Evolutionary conservation across 1,140 invertebrate species (phyloP).

Genomic region (Chironomus tepperi): DNA sequence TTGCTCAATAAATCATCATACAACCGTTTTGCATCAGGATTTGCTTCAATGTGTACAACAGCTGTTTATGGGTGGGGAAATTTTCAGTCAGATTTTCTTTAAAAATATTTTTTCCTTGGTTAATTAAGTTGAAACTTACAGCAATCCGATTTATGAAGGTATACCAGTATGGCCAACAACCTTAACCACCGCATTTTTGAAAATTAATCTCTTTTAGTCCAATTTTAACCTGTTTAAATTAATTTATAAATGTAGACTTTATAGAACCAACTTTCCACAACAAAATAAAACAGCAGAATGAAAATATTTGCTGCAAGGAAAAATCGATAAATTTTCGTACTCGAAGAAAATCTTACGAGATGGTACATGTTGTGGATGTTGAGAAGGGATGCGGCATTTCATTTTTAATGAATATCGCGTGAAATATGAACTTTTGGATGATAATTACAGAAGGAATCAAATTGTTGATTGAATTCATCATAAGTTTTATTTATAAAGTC

Average conservation of each 20-base stretch:
- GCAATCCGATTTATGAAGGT: not conserved
- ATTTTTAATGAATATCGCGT: not conserved
- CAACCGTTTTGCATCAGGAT: slow-evolving; percentile 81
- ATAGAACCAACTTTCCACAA: not conserved
- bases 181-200: slow-evolving; percentile 3
- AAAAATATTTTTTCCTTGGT: slow-evolving; percentile 26
- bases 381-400: not conserved
- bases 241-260: not conserved
- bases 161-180: not conserved
- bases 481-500: not conserved
- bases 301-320: not conserved
- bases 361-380: not conserved
- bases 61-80: slow-evolving; percentile 29
- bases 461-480: not conserved
- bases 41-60: slow-evolving; percentile 58
- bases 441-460: not conserved
- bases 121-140: not conserved
- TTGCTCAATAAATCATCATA: slow-evolving; percentile 90
- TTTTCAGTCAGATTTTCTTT: slow-evolving; percentile 27
- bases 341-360: not conserved
- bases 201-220: not conserved
- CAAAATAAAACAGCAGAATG: not conserved
- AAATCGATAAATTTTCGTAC: slow-evolving; percentile 17
- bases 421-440: too few species aligned
- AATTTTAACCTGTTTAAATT: not conserved